Percentiles rank a stretch among this genome's conserved stretches.
Conservation (phyloP, 2,113 vertebrate genomes). For the Vidua macroura region DNA sequence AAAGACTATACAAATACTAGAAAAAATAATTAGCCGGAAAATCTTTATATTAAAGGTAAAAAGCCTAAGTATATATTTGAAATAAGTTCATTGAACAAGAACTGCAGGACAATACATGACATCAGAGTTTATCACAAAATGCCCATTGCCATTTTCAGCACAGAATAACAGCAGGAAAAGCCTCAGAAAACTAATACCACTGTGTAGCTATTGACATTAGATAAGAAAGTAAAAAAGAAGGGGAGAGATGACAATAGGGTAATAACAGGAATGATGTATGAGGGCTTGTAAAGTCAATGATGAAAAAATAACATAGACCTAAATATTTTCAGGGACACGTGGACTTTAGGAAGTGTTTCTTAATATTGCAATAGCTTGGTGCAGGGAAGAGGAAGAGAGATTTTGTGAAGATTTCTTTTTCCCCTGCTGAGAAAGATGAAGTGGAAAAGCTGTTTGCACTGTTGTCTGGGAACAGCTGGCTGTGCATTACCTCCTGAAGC, state of each 20-base stretch:
- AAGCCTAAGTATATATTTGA: neutral
- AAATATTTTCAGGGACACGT: neutral
- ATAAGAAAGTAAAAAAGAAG: neutral
- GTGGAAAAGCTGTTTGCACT: neutral
- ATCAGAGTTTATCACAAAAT: neutral
- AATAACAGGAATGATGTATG: neutral
- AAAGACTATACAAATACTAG: neutral
- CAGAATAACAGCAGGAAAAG: neutral
- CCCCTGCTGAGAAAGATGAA: neutral
- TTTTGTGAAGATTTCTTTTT: neutral
- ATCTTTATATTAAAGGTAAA: neutral
- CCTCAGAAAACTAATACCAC: neutral
- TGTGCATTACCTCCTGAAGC: neutral
- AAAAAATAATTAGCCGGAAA: neutral
- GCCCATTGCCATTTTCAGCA: neutral
- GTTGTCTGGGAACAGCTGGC: neutral
- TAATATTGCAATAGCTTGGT: neutral
- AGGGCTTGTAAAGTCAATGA: neutral
- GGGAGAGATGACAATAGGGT: neutral
- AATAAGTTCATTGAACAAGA: neutral
- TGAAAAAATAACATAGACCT: neutral
- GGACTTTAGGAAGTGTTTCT: neutral
- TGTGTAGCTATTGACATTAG: neutral
- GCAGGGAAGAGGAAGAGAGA: neutral
- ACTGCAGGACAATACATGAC: rapidly evolving